Evolutionary conservation across 2,113 vertebrate species (phyloP).

Genomic region (Laticauda colubrina): DNA sequence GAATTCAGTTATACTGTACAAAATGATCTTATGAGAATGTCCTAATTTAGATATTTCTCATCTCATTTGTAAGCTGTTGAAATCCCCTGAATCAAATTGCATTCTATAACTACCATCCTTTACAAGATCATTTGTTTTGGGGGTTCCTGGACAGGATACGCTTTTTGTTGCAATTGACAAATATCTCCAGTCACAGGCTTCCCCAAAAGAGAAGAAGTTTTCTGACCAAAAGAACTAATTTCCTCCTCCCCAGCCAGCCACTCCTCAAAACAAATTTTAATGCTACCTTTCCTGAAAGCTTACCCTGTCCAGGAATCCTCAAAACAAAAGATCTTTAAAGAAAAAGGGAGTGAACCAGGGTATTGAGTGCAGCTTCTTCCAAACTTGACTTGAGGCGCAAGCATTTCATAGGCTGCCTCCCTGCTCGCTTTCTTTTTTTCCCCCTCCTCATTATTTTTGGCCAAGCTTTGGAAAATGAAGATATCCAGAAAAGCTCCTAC

Average conservation of each 20-base stretch:
- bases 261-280: background rate
- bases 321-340: background rate
- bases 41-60: background rate
- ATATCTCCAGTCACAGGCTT: background rate
- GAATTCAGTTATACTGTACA: background rate
- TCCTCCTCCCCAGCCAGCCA: background rate
- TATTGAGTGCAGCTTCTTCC: background rate
- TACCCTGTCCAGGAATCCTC: background rate
- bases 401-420: background rate
- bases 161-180: background rate
- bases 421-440: background rate
- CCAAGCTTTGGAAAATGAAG: background rate
- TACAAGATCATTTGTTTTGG: too few species aligned
- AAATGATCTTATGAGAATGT: background rate
- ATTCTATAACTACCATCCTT: background rate
- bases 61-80: background rate
- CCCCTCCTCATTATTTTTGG: background rate
- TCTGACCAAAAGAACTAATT: background rate
- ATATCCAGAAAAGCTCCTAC: background rate
- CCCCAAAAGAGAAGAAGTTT: background rate
- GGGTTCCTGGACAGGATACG: background rate
- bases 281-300: background rate
- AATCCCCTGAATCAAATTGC: background rate
- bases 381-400: background rate
- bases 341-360: background rate